Evolutionary conservation across 2,113 vertebrate species (phyloP).

Genomic region (Ailuropoda melanoleuca): DNA sequence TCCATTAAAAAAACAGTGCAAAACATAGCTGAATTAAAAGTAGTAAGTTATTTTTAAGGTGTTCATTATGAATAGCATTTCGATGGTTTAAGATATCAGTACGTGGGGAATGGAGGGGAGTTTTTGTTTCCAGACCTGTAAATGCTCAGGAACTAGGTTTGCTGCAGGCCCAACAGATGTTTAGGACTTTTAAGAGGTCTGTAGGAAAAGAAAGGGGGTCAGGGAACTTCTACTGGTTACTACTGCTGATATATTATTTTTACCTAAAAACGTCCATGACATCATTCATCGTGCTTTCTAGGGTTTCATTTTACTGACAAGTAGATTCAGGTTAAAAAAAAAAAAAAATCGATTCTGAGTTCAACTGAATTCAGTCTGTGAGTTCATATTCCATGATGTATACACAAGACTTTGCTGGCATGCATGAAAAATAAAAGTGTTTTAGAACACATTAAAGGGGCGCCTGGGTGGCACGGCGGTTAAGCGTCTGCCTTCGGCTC

Average conservation of each 20-base stretch:
- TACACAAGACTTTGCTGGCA: not conserved
- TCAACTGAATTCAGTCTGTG: not conserved
- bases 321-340: not conserved
- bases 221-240: not conserved
- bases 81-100: not conserved
- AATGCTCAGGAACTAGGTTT: not conserved
- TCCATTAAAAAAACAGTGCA: not conserved
- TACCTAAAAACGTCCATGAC: not conserved
- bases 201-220: not conserved
- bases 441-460: not conserved
- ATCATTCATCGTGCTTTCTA: not conserved
- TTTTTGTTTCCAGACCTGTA: not conserved
- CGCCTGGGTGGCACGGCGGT: too few species aligned
- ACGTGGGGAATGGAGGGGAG: not conserved
- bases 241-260: not conserved
- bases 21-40: not conserved
- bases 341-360: not conserved
- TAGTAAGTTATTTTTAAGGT: not conserved
- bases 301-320: not conserved
- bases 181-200: not conserved
- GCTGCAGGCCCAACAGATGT: not conserved
- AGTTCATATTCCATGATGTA: not conserved
- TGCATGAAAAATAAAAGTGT: not conserved
- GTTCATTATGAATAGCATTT: not conserved
- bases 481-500: too few species aligned